Percentiles rank a stretch among this genome's conserved stretches.
phyloP scores from a whole-genome alignment of 2,888 invertebrate genomes.

The Melanchra persicariae region DNA sequence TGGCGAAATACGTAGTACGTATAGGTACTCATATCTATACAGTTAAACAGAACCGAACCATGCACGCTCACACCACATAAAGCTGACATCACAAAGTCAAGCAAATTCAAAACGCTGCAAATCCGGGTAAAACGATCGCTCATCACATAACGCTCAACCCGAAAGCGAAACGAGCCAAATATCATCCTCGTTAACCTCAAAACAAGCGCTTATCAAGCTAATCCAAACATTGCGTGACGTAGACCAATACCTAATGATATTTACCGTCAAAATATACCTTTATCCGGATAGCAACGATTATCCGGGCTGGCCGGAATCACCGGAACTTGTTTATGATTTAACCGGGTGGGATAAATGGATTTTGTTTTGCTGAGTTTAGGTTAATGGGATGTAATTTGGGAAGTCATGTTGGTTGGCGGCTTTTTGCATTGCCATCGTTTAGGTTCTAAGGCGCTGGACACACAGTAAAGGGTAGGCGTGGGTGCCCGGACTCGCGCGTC shows the following conservation, averaged over 20 bases:
- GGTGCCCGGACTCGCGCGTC: too few relatives aligned
- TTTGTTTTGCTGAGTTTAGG: slow-evolving; percentile 6
- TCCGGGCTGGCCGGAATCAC: slow-evolving; percentile 19
- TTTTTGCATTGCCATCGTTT: too few relatives aligned
- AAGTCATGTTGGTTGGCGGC: background rate
- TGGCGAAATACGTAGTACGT: too few relatives aligned
- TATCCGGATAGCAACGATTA: slow-evolving; percentile 31
- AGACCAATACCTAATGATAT: slow-evolving; percentile 41
- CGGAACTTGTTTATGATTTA: slow-evolving; percentile 24
- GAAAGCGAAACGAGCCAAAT: background rate
- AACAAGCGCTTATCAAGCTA: slow-evolving; percentile 24
- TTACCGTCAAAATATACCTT: slow-evolving; percentile 37
- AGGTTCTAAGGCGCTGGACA: too few relatives aligned
- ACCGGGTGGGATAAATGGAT: slow-evolving; percentile 14
- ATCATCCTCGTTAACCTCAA: slow-evolving; percentile 13
- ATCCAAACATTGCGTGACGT: slow-evolving; percentile 38
- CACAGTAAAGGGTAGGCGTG: too few relatives aligned
- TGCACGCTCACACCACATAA: background rate
- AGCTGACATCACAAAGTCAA: background rate
- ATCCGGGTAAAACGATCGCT: background rate
- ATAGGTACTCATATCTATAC: too few relatives aligned
- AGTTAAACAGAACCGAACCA: background rate
- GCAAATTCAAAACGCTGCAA: background rate
- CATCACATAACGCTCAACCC: slow-evolving; percentile 6
- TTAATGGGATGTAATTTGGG: background rate